These are phyloP conservation scores for Hylomyscus alleni DNA, from an alignment of 2,797 vertebrate species.

Conservation along the genomic window DNA sequence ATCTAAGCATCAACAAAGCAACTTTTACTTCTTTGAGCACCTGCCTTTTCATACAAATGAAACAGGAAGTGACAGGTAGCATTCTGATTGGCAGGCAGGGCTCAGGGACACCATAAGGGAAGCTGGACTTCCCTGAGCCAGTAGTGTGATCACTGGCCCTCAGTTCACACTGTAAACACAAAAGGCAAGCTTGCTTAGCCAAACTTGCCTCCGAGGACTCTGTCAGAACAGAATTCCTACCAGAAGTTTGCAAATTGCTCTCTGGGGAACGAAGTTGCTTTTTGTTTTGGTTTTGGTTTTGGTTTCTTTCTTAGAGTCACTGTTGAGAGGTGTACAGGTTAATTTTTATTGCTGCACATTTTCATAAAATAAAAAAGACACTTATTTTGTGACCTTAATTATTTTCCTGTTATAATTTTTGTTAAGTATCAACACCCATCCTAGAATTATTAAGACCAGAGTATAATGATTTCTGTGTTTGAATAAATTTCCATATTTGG, in stretches of 20 bases:
- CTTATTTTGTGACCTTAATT: slow-evolving; percentile 19
- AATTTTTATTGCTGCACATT: not conserved
- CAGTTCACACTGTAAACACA: not conserved
- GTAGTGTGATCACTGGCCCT: not conserved
- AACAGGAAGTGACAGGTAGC: not conserved
- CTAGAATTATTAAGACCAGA: not conserved
- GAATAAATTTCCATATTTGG: not conserved
- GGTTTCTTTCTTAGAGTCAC: not conserved
- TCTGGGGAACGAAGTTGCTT: not conserved
- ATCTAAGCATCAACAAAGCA: not conserved
- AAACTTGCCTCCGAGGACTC: not conserved
- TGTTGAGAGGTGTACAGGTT: not conserved
- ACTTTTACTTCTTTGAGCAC: not conserved
- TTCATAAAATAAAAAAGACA: not conserved
- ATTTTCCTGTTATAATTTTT: slow-evolving; percentile 24
- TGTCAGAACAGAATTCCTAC: not conserved
- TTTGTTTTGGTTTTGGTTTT: not conserved
- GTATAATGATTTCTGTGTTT: not conserved
- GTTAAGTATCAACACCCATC: not conserved
- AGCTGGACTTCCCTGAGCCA: not conserved
- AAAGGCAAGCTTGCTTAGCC: not conserved
- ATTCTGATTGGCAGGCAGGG: not conserved
- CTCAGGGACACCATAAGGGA: not conserved
- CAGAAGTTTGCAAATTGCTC: not conserved
- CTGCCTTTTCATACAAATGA: not conserved